Evolutionary conservation across 2,797 vertebrate species (phyloP), one percentile per base, ranked within the genome.

Genomic region (Gallinago stenura): DNA sequence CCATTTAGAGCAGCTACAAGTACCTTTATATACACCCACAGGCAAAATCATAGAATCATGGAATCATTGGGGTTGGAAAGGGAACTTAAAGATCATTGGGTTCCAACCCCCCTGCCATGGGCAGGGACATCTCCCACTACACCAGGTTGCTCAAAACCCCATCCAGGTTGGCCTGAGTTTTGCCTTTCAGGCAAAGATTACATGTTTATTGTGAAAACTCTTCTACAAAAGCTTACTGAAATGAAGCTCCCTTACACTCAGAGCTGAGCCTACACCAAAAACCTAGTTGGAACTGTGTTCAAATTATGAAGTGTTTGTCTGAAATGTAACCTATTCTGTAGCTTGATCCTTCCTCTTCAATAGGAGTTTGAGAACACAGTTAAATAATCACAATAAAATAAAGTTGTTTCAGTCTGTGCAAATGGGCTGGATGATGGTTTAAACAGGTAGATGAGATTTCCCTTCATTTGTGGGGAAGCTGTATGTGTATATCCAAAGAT

Each of bases 381-480:
- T 82, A 79, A 87, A 81, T 68, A 69, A 68, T 65, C 31, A 43
- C 19, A 76, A 51, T 37, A 61, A 77, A 93, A 80, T 21, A 30
- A 73, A 85, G 33, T 57, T 79, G 11, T 60, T 87, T 65, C 30
- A 71, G 15, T 65, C 21, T 61, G 57, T 37, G 51, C 17, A 78
- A 58, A 71, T 33, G 6, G 50, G n/a, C 65, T 71, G 20, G 45
- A 72, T 91, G 48, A 92, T 91, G 68, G n/a, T 71, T 90, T 89
- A 92, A 95, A 85, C 87, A 93, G 83, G 37, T 54, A 73, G 41
- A 75, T 89, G 79, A 87, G 45, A 80, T 92, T 91, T 91, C 43
- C 50, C 72, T 83, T 70, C 19, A 31, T 87, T 86, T 83, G 21
- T 65, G 19, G 25, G 26, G 50, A 95, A 90, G 15, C 13, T 45